Conservation (phyloP, 2,113 vertebrate genomes). For the Mesocricetus auratus region DNA sequence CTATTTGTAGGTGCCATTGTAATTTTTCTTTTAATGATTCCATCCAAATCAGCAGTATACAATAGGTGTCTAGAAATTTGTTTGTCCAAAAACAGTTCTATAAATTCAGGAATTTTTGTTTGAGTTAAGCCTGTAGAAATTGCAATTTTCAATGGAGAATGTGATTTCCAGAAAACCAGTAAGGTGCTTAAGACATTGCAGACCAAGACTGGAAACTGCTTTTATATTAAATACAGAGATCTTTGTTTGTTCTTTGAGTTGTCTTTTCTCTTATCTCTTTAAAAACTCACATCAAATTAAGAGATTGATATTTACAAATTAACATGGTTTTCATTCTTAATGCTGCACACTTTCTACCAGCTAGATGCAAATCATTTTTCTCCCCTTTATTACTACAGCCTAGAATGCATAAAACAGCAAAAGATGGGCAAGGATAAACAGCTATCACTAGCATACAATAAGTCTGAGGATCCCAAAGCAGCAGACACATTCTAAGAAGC, state of each 20-base stretch:
- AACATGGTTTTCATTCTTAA: not conserved
- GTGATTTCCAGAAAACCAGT: not conserved
- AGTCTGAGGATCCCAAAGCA: not conserved
- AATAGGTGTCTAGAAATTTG: not conserved
- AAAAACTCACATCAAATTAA: not conserved
- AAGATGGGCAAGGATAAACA: not conserved
- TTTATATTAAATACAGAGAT: not conserved
- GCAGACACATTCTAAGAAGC: not conserved
- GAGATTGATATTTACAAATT: not conserved
- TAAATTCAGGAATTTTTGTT: not conserved
- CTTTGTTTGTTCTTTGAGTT: not conserved
- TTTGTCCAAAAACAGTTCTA: slow-evolving; percentile 7
- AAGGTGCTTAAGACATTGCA: not conserved
- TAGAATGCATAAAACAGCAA: slow-evolving; percentile 24
- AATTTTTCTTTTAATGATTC: not conserved
- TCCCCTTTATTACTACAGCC: not conserved
- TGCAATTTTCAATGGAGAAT: slow-evolving; percentile 1
- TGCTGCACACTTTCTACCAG: not conserved
- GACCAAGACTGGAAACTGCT: not conserved
- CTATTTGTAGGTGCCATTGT: not conserved
- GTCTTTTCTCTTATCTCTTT: not conserved
- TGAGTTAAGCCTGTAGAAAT: not conserved
- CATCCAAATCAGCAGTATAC: not conserved
- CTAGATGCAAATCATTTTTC: not conserved
- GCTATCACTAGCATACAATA: not conserved